A percentile compares a stretch with the other conserved stretches of the same genome.
phyloP scores from a whole-genome alignment of 2,797 vertebrate genomes.

The Tiaroga cobitis region DNA sequence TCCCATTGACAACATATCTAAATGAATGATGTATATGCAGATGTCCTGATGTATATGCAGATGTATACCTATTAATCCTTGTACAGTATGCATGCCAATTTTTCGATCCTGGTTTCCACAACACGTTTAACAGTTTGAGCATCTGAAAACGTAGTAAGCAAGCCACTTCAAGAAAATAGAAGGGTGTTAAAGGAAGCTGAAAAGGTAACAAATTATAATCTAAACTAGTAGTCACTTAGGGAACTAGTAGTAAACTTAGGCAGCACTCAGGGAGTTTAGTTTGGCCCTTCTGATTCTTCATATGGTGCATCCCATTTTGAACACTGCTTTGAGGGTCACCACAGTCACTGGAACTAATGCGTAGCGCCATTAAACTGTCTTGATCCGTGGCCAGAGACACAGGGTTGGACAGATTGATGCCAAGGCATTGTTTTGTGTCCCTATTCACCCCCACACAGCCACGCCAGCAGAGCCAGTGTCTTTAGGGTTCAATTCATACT shows the following conservation, averaged over 20 bases:
- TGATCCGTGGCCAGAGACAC: slow-evolving; percentile 61
- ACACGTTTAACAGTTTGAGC: not conserved
- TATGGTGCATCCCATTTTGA: slow-evolving; percentile 49
- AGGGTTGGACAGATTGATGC: slow-evolving; percentile 59
- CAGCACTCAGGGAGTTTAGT: not conserved
- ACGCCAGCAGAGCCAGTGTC: slow-evolving; percentile 60
- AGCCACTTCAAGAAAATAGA: not conserved
- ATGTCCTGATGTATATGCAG: not conserved
- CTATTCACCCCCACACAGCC: slow-evolving; percentile 57
- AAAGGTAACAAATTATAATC: not conserved
- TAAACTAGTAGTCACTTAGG: not conserved
- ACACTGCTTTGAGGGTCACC: slow-evolving; percentile 53
- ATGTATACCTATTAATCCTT: not conserved
- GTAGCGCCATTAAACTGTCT: slow-evolving; percentile 74
- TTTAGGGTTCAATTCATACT: slow-evolving; percentile 64
- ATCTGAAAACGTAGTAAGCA: not conserved
- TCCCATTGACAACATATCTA: not conserved
- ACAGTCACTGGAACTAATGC: slow-evolving; percentile 75
- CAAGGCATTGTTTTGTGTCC: slow-evolving; percentile 53
- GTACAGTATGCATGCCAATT: too few relatives aligned
- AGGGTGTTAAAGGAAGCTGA: not conserved
- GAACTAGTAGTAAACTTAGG: not conserved
- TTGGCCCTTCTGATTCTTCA: slow-evolving; percentile 21
- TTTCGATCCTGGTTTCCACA: not conserved
- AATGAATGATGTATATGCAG: not conserved